Evolutionary conservation across 2,113 vertebrate species (phyloP).

Genomic region (Otis tarda): DNA sequence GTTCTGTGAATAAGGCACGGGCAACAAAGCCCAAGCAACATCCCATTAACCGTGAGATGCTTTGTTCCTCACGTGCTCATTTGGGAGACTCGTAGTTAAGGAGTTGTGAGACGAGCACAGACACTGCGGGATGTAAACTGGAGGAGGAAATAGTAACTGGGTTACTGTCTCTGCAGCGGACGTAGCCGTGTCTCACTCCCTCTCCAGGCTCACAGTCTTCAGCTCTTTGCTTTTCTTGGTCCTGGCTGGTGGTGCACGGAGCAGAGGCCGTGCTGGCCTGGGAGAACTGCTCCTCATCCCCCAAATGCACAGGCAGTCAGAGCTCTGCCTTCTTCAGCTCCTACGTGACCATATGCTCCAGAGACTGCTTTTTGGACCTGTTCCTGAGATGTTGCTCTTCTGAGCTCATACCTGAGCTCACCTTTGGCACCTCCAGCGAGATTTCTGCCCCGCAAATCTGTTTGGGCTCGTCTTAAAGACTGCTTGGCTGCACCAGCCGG

Average conservation of each 20-base stretch:
- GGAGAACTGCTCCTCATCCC: background rate
- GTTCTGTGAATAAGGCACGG: background rate
- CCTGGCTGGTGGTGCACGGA: background rate
- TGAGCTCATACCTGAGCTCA: conserved; percentile 63
- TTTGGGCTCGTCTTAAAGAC: background rate
- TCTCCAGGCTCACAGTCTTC: background rate
- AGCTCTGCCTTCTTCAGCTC: background rate
- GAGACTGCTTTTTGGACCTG: background rate
- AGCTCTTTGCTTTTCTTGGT: background rate
- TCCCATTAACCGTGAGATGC: background rate
- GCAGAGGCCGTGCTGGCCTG: background rate
- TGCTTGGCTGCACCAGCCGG: background rate
- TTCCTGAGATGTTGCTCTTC: conserved; percentile 13
- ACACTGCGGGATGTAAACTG: background rate
- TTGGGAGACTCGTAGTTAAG: background rate
- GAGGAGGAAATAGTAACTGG: background rate
- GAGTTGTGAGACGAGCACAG: background rate
- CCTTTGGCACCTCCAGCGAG: conserved; percentile 34
- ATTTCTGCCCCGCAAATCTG: background rate
- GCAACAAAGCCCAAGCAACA: background rate
- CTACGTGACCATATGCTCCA: background rate
- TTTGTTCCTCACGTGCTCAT: background rate
- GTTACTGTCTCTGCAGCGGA: background rate
- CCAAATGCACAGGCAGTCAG: background rate
- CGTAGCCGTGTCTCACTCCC: background rate